Evolutionary conservation across 2,797 vertebrate species (phyloP).

Genomic region (Hypotaenidia okinawae): DNA sequence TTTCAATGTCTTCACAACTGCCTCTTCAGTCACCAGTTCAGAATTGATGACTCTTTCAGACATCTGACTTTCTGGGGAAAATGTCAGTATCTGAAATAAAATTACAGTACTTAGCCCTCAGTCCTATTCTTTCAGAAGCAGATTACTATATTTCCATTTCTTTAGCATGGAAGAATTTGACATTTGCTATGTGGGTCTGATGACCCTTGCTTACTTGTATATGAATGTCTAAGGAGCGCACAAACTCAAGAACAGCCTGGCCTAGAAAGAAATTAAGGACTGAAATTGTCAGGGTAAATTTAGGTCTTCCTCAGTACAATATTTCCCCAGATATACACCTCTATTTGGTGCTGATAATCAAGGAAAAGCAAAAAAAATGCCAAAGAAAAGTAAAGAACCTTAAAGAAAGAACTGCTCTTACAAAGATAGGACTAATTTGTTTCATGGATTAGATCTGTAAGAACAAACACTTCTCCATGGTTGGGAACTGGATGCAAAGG

Average conservation of each 20-base stretch:
- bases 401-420: background rate
- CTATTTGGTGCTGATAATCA: background rate
- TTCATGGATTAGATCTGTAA: background rate
- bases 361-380: background rate
- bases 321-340: background rate
- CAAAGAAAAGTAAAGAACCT: background rate
- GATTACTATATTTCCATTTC: slow-evolving; percentile 15
- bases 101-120: slow-evolving; percentile 41
- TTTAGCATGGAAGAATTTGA: slow-evolving; percentile 42
- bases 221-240: background rate
- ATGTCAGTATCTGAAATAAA: slow-evolving; percentile 58
- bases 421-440: background rate
- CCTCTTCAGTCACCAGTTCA: slow-evolving; percentile 51
- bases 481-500: background rate
- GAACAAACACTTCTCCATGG: background rate
- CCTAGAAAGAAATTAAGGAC: background rate
- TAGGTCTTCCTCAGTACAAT: background rate
- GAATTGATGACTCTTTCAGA: slow-evolving; percentile 53
- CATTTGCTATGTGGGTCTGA: slow-evolving; percentile 31
- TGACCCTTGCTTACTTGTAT: background rate
- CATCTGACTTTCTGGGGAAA: slow-evolving; percentile 10
- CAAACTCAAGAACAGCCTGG: background rate
- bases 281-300: background rate
- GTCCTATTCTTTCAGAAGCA: slow-evolving; percentile 12
- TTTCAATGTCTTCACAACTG: slow-evolving; percentile 49